Percentiles rank a stretch among this genome's conserved stretches.
These are phyloP conservation scores for Hoplostethus mediterraneus DNA, from an alignment of 2,797 vertebrate genomes.

Conservation along the genomic window DNA sequence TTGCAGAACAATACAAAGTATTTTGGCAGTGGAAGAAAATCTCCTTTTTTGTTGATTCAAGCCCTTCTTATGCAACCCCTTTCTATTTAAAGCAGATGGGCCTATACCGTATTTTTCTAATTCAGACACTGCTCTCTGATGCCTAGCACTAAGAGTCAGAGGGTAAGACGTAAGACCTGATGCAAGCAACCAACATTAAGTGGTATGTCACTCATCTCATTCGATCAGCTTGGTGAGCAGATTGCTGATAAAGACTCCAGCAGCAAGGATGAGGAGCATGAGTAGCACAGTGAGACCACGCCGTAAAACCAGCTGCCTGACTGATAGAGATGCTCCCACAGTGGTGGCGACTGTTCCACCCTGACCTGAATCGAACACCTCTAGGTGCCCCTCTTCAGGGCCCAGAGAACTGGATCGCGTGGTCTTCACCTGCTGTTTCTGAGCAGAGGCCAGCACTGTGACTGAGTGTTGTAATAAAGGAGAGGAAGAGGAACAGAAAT, in stretches of 20 bases:
- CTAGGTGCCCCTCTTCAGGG: constrained; percentile 35
- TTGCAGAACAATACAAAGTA: constrained; percentile 22
- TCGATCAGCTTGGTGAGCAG: constrained; percentile 64
- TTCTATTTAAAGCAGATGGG: constrained; percentile 30
- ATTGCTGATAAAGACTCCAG: constrained; percentile 74
- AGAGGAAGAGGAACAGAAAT: neutral
- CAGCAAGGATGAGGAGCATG: constrained; percentile 76
- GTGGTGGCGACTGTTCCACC: neutral
- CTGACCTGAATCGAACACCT: constrained; percentile 25
- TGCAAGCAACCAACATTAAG: too few relatives aligned
- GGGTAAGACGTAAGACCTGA: too few relatives aligned
- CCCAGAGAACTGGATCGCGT: constrained; percentile 2
- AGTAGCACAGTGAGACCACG: constrained; percentile 67
- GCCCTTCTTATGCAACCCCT: constrained; percentile 41
- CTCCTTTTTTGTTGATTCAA: constrained; percentile 18
- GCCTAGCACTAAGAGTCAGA: neutral
- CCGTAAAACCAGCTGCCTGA: constrained; percentile 76
- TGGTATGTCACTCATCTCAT: constrained; percentile 45
- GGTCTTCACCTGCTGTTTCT: neutral
- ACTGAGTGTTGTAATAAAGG: neutral
- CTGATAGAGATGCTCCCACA: constrained; percentile 44
- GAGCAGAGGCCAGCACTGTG: constrained; percentile 13
- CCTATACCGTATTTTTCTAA: constrained; percentile 6
- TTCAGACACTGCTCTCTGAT: neutral
- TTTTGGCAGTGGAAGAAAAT: constrained; percentile 12